Percentiles rank a stretch among this genome's conserved stretches.
Conservation (phyloP, 2,113 vertebrate genomes). For the Arothron firmamentum region DNA sequence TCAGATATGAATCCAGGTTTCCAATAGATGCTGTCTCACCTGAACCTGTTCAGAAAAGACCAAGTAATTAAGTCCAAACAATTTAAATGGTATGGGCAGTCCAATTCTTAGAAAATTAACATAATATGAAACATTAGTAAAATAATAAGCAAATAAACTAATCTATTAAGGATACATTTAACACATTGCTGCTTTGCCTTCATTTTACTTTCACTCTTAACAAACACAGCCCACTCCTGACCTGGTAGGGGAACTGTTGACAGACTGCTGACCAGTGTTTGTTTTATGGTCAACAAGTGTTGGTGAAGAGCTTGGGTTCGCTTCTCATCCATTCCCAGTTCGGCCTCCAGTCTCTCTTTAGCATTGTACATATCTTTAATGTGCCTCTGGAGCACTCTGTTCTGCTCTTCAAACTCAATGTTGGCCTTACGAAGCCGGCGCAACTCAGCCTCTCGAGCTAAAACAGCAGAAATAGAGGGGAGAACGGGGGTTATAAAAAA, state of each 20-base stretch:
- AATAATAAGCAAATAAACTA: neutral
- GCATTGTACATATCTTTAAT: constrained; percentile 94
- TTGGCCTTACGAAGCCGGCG: constrained; percentile 93
- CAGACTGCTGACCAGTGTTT: constrained; percentile 86
- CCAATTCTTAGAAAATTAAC: too few species aligned
- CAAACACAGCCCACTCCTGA: constrained; percentile 45
- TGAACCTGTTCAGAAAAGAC: constrained; percentile 72
- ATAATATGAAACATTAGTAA: too few species aligned
- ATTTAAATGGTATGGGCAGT: too few species aligned
- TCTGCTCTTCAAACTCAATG: constrained; percentile 96
- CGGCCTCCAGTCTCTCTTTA: constrained; percentile 93
- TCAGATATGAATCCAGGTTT: constrained; percentile 94
- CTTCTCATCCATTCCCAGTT: constrained; percentile 89
- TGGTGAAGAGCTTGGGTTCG: constrained; percentile 89
- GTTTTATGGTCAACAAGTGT: constrained; percentile 87
- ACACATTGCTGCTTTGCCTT: too few species aligned
- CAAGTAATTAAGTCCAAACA: neutral
- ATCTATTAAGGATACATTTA: too few species aligned
- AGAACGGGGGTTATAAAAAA: neutral
- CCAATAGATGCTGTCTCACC: constrained; percentile 90
- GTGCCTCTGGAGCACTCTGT: constrained; percentile 90
- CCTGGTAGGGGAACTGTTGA: constrained; percentile 89
- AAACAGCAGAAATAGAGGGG: neutral
- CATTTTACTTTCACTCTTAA: neutral
- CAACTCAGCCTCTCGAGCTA: constrained; percentile 92